Evolutionary conservation across 2,797 vertebrate species (phyloP), one percentile per base, ranked within the genome.

Genomic region (Sphenodon punctatus): DNA sequence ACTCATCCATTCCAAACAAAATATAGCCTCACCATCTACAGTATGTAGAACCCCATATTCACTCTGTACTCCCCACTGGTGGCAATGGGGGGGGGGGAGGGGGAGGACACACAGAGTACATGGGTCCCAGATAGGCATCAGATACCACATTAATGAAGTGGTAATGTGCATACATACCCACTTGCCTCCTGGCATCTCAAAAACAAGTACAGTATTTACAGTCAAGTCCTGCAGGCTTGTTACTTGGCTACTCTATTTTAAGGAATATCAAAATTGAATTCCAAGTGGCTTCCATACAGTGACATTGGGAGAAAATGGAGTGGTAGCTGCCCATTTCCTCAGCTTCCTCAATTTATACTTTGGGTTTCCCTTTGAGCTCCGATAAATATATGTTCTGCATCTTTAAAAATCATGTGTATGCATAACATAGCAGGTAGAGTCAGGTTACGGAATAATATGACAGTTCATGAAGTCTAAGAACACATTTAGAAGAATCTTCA

Each of bases 241-340:
- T 16, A 45, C 6, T 77, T 45, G 53, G n/a, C 23, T 58, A 17
- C 45, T 39, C 66, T 66, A 23, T 48, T 58, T 32, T 39, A 2
- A 3, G 73, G 7, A 39, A 60, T 66, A 81, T 59, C 46, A 16
- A 79, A 48, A 42, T 59, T 61, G 23, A 22, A 71, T 87, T 61
- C 80, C 63, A 66, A 1, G 8, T 8, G 27, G 4, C 6, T 45
- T 59, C 38, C 30, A n/a, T 76, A 42, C 56, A 34, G 43, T 5
- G 19, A 59, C 7, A 36, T 19, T 19, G 22, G 39, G 14, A 68
- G 16, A 32, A 27, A 69, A 43, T 27, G 51, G 15, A 8, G 8
- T 5, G 30, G 34, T 34, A 56, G 30, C 7, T 15, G 11, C 12
- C 41, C 19, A 23, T 65, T 34, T 46, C 19, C 42, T 27, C 30